phyloP scores from a whole-genome alignment of 2,113 vertebrate genomes.

The Uria lomvia region DNA sequence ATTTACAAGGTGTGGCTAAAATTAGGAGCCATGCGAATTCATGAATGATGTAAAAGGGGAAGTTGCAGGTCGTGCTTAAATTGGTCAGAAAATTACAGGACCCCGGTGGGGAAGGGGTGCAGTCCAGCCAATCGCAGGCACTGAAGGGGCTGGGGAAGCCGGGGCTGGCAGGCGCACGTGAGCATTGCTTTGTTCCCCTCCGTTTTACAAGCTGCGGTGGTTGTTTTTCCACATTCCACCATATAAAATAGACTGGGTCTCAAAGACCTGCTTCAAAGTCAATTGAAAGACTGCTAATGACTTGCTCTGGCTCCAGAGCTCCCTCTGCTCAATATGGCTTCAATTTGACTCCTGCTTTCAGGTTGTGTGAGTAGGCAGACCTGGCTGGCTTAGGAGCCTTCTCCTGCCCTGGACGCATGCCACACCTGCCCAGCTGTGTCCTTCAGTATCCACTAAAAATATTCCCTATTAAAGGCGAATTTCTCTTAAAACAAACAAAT shows the following conservation, averaged over 20 bases:
- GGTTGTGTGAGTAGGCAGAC: background rate
- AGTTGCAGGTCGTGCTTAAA: background rate
- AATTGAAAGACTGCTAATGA: conserved; percentile 17
- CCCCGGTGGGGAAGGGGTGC: background rate
- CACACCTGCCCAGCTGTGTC: background rate
- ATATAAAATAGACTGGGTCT: background rate
- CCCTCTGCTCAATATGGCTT: background rate
- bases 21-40: background rate
- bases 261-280: conserved; percentile 35
- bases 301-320: background rate
- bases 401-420: background rate
- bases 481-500: background rate
- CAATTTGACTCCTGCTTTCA: background rate
- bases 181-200: background rate
- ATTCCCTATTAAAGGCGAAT: background rate
- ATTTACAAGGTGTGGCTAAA: conserved; percentile 42
- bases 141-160: background rate
- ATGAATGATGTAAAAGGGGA: background rate
- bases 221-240: conserved; percentile 38
- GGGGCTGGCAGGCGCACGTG: background rate
- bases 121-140: background rate
- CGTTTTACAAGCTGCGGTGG: background rate
- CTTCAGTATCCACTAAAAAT: background rate
- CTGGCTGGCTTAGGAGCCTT: background rate
- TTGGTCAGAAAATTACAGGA: conserved; percentile 45